Evolutionary conservation across 2,113 vertebrate genomes (phyloP), one percentile per base, ranked within the genome.

Genomic region (Paratilapia polleni): DNA sequence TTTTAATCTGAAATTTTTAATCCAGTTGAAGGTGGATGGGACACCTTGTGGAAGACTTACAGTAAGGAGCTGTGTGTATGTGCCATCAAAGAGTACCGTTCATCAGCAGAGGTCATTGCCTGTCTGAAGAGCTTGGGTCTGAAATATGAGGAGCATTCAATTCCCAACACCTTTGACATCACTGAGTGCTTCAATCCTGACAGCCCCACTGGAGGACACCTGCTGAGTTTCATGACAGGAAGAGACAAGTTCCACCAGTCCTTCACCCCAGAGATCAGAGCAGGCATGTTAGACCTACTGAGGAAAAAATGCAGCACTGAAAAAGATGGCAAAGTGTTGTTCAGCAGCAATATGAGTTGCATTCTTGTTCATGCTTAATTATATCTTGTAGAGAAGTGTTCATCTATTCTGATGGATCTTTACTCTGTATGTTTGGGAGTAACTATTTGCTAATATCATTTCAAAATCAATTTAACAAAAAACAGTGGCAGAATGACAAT

Each of bases 241-340:
- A 89, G n/a, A 28, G 38, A 91, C 4, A 5, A 90, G 76, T 96
- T 95, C 83, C 6, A 77, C 4, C 22, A 93, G 90, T 96, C 92
- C 36, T 96, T 97, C 80, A 94, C 95, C 59, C 89, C 92, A 6
- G 96, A 97, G 75, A 87, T 97, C 31, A 97, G 92, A 87, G 76
- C 3, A 3, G 95, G 95, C 80, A 85, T 99, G 8, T 78, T 96
- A 6, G 95, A 97, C 62, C 94, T 97, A 5, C 92, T 98, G 7
- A 95, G 92, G 77, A 94, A 93, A 89, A 96, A 93, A 87, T 98
- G 96, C 92, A 97, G 97, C 89, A 63, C 94, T 47, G 77, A 91
- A 31, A 96, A 93, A 90, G 95, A 96, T 1, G 97, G 96, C 61
- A 97, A 92, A 26, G 74, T 97, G 12, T 19, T 97, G 43, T 92